Base-by-base conservation (phyloP, 1,140 invertebrate genomes). In the Camponotus pennsylvanicus region DNA sequence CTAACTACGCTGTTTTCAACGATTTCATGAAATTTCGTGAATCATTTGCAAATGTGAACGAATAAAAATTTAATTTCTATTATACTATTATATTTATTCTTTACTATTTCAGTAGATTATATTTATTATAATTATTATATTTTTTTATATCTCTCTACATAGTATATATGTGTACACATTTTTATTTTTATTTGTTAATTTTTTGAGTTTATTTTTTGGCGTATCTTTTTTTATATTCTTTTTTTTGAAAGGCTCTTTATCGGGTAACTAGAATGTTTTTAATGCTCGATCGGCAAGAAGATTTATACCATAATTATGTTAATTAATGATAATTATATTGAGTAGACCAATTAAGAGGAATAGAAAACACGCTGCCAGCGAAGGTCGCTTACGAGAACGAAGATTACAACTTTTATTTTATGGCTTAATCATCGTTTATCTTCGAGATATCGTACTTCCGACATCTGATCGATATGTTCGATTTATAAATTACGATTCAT, bases 371-470 rank as follows among this genome's bases (percentile, higher is more conserved):
- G 34, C 2, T 18, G 67, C 2, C 6, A 45, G 18, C 13, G 27
- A 82, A 83, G 40, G 69, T n/a, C 79, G 15, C 18, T 78, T 52
- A 57, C 37, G 55, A 57, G 34, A 75, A 75, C 79, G 69, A 83
- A 83, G 55, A n/a, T 75, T 59, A 45, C 21, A 34, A 82, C 40
- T 73, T 75, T 83, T 75, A 63, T 52, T 83, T 73, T 61, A 61
- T n/a, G 27, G 8, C 18, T 21, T 37, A 27, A 18, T 8, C 21
- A 15, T 80, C 21, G 37, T 18, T 82, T 45, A 61, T 83, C 32
- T 73, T 73, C 7, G 9, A 34, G 18, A 73, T 82, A 37, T 57
- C 27, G 11, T 3, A 15, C 13, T 52, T 5, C 7, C 45, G 70
- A 66, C 6, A 8, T 37, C 15, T 3, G 57, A 40, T 79, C 32